These are phyloP conservation scores for Clivina fossor DNA, from an alignment of 2,888 invertebrate genomes.

Conservation along the genomic window DNA sequence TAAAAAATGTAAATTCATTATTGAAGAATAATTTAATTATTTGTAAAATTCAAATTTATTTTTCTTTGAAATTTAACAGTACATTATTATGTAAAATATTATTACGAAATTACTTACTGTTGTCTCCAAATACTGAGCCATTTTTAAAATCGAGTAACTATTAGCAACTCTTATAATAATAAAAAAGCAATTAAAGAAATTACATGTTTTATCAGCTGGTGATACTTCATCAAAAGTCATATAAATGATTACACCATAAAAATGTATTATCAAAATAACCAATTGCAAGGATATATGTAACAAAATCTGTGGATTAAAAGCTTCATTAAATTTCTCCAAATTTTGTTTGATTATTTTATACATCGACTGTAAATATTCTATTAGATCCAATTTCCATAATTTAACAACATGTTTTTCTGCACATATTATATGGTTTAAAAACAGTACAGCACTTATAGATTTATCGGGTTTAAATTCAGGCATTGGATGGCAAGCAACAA, in stretches of 20 bases:
- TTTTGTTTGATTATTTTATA: slow-evolving; percentile 50
- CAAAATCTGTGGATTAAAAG: slow-evolving; percentile 50
- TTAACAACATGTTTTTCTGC: too few relatives aligned
- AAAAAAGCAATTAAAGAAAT: slow-evolving; percentile 49
- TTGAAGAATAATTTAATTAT: too few relatives aligned
- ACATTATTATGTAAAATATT: too few relatives aligned
- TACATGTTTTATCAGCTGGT: slow-evolving; percentile 45
- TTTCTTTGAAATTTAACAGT: too few relatives aligned
- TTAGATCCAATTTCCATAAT: too few relatives aligned
- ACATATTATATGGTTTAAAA: too few relatives aligned
- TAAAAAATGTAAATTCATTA: too few relatives aligned
- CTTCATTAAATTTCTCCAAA: slow-evolving; percentile 47
- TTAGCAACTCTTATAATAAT: slow-evolving; percentile 48
- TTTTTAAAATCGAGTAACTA: slow-evolving; percentile 47
- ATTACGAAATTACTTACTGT: too few relatives aligned
- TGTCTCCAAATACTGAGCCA: slow-evolving; percentile 49
- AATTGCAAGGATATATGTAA: slow-evolving; percentile 48
- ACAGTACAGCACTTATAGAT: too few relatives aligned
- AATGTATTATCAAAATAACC: slow-evolving; percentile 48
- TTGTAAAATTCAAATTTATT: too few relatives aligned
- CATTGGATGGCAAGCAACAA: slow-evolving; percentile 48
- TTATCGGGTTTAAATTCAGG: slow-evolving; percentile 26
- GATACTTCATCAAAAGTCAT: slow-evolving; percentile 45
- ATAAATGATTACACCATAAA: slow-evolving; percentile 51
- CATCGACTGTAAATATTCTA: slow-evolving; percentile 49